Base-by-base conservation (phyloP, 2,888 invertebrate genomes). In the Deladenus siricidicola region DNA sequence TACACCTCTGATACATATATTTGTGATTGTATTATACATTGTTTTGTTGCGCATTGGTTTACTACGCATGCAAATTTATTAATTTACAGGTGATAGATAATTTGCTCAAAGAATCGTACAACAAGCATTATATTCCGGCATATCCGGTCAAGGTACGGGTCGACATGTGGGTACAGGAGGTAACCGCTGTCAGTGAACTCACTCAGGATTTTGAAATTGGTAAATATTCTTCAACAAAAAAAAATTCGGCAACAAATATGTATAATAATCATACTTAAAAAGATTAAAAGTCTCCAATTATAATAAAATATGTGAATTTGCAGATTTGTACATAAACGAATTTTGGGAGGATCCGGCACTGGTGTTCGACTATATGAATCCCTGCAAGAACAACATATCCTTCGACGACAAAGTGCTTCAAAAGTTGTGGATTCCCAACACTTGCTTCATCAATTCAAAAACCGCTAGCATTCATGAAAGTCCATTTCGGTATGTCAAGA, bases 191-290 rank as follows among this genome's bases (percentile, higher is more conserved):
- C n/a, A 72, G 71, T 30, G 78, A 78, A 61, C 57, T 77, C 29
- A 78, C 78, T 30, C 77, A 78, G 55, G 78, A 78, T 56, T 78
- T 78, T 56, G 77, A 76, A 59, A 76, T 78, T n/a, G 78, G 76
- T 71, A 10, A 39, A 34, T 34, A 49, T 54, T 34, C 14, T 34
- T 34, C n/a, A n/a, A n/a, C n/a, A n/a, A n/a, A n/a, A n/a, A n/a
- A n/a, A n/a, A n/a, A n/a, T n/a, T n/a, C n/a, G n/a, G n/a, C n/a
- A n/a, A n/a, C n/a, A n/a, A n/a, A n/a, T n/a, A n/a, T n/a, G n/a
- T n/a, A n/a, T n/a, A n/a, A n/a, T n/a, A n/a, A n/a, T n/a, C 10
- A 17, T 10, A 17, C 17, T 48, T 24, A 28, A 1, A 28, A 49
- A 49, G 4, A 14, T 26, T 14, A 49, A 49, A 4, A 10, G n/a